Base-by-base conservation (phyloP, 1,140 invertebrate genomes). In the Neodiprion lecontei region DNA sequence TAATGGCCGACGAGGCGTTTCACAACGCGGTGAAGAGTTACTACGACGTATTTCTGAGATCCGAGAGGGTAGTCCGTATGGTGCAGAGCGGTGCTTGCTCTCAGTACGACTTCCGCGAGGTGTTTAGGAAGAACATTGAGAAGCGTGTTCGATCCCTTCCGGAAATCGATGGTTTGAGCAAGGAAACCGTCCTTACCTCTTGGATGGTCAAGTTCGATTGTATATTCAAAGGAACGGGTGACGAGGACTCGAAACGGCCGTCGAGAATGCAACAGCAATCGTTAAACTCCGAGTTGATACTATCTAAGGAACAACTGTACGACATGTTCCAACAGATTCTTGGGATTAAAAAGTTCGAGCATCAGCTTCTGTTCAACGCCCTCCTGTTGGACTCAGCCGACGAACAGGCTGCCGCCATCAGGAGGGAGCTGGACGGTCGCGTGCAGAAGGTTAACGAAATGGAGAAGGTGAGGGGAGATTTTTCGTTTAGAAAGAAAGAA, bases 191-290 rank as follows among this genome's bases (percentile, higher is more conserved):
- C 28, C 90, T 99, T 80, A 98, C 97, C 70, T 99, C 98, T 69
- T 99, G 98, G 98, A 95, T 99, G 93, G 96, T 97, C 50, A 99
- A 99, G 90, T 99, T 99, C 89, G 99, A 99, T 90, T 97, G 97
- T 86, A 99, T 99, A 84, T 95, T 99, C 85, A 98, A 98, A 89
- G 97, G 97, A 88, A 90, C 92, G 72, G 94, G 95, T 61, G 96
- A 97, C 81, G 96, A 97, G 78, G 96, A 97, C 80, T 92, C 92
- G 61, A 96, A 96, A 86, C 90, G 96, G 85, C 95, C 96, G 53
- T 93, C 94, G 61, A 90, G 95, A 79, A 92, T 94, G 84, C 95
- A 96, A 90, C 95, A 96, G 85, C 95, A 96, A 89, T 95, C 94
- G 72, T 89, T 97, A 67, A 96, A 97, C 85, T 96, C 95, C 53